A percentile compares a stretch with the other conserved stretches of the same genome.
Evolutionary conservation across 2,797 vertebrate genomes (phyloP).

Genomic region (Acanthornis magna): DNA sequence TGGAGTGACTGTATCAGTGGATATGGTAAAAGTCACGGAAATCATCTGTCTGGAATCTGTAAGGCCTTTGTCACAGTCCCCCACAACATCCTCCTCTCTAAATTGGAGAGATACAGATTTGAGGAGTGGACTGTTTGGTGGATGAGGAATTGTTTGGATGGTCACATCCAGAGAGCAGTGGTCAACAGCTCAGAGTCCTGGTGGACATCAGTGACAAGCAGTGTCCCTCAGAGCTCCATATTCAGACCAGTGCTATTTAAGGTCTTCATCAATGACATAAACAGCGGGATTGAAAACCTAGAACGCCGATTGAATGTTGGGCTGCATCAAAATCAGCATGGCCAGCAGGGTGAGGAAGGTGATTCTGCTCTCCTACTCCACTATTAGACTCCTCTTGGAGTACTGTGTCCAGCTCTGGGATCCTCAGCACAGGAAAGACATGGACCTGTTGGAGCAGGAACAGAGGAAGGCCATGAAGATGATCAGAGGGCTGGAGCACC

Average conservation of each 20-base stretch:
- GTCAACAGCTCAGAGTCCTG: not conserved
- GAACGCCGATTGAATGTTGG: not conserved
- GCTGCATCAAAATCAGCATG: not conserved
- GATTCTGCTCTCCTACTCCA: not conserved
- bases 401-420: not conserved
- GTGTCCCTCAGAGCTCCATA: not conserved
- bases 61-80: not conserved
- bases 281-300: accelerated
- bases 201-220: not conserved
- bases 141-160: not conserved
- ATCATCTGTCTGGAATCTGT: not conserved
- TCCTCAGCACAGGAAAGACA: not conserved
- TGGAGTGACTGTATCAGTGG: not conserved
- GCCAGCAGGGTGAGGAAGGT: not conserved
- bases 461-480: not conserved
- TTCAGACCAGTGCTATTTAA: not conserved
- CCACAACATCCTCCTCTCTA: not conserved
- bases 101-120: not conserved
- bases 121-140: not conserved
- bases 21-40: not conserved
- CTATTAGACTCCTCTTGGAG: not conserved
- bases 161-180: not conserved
- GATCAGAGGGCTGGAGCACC: not conserved
- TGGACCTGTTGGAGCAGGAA: not conserved
- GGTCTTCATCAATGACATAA: not conserved